phyloP scores from a whole-genome alignment of 2,113 vertebrate species.

The Monopterus albus region DNA sequence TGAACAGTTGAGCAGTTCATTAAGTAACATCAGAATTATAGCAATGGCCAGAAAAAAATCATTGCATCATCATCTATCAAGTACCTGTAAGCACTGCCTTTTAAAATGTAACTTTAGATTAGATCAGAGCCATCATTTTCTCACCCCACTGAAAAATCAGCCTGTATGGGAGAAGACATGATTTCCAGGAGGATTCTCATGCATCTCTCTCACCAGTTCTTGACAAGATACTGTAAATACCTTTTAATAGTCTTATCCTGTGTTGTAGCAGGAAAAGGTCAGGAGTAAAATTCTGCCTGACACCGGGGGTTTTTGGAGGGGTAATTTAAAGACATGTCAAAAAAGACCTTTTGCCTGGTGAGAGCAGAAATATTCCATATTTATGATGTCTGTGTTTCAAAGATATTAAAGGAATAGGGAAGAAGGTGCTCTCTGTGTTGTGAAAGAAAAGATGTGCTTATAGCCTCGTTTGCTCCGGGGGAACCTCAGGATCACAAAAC shows the following conservation, averaged over 20 bases:
- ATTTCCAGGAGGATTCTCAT: constrained; percentile 14
- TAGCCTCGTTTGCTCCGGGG: constrained; percentile 8
- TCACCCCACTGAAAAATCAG: background rate
- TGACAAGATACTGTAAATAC: constrained; percentile 49
- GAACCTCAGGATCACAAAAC: constrained; percentile 5
- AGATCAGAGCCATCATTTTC: background rate
- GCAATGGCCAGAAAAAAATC: too few species aligned
- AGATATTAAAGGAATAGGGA: constrained; percentile 35
- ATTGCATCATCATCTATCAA: too few species aligned
- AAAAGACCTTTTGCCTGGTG: constrained; percentile 47
- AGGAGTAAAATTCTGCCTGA: constrained; percentile 47
- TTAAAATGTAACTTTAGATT: background rate
- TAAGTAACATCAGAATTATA: too few species aligned
- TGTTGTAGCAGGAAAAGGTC: constrained; percentile 49
- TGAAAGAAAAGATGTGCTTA: constrained; percentile 18
- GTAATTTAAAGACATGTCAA: constrained; percentile 64
- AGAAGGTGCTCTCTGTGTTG: constrained; percentile 1
- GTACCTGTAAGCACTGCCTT: too few species aligned
- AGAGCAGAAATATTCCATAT: constrained; percentile 46
- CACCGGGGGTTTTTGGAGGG: constrained; percentile 45
- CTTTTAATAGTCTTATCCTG: constrained; percentile 51
- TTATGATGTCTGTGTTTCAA: constrained; percentile 46
- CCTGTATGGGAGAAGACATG: constrained; percentile 14
- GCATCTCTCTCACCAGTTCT: constrained; percentile 32
- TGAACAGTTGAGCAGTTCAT: too few species aligned